These are phyloP conservation scores for Plodia interpunctella DNA, from an alignment of 1,140 invertebrate genomes.

Conservation along the genomic window DNA sequence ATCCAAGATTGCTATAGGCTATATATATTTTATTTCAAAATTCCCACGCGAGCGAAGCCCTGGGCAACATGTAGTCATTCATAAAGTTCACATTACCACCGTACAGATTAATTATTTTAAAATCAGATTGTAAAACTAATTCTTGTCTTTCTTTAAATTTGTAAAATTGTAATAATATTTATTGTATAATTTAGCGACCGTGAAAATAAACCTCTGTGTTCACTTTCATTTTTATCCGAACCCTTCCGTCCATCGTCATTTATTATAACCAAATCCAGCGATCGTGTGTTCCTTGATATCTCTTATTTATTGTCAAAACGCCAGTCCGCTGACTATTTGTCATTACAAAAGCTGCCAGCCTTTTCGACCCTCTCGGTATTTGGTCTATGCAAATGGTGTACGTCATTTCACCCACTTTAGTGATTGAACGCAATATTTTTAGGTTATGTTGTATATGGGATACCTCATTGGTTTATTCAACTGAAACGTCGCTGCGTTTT, in stretches of 20 bases:
- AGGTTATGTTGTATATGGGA: constrained; percentile 1
- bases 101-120: too few relatives aligned
- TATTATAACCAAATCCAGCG: constrained; percentile 4
- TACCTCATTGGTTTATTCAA: too few relatives aligned
- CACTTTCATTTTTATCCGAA: not conserved
- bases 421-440: not conserved
- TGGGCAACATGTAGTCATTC: too few relatives aligned
- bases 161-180: too few relatives aligned
- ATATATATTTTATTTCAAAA: too few relatives aligned
- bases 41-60: too few relatives aligned
- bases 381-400: not conserved
- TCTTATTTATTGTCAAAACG: constrained; percentile 6
- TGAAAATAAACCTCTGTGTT: not conserved
- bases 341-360: not conserved
- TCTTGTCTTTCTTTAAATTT: too few relatives aligned
- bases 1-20: too few relatives aligned
- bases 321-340: not conserved
- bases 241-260: constrained; percentile 6
- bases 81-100: too few relatives aligned
- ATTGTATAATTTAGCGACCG: too few relatives aligned
- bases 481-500: too few relatives aligned
- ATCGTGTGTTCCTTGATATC: constrained; percentile 5
- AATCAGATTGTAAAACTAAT: too few relatives aligned
- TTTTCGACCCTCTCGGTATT: not conserved
- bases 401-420: not conserved